Base-by-base conservation (phyloP, 2,888 invertebrate species). In the Allacma fusca region DNA sequence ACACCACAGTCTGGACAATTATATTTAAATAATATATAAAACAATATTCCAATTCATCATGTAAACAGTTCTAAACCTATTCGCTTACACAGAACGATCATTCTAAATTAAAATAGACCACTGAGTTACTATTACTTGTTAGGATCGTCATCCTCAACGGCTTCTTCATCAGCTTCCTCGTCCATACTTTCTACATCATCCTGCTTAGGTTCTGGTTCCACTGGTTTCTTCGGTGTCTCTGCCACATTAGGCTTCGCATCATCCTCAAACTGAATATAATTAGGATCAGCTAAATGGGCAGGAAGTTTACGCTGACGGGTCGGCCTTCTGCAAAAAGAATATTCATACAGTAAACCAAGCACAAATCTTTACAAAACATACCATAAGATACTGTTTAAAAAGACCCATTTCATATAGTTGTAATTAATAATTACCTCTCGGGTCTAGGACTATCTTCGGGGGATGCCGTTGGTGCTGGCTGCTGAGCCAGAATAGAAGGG, bases 1-100 rank as follows among this genome's bases (percentile, higher is more conserved):
- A 87, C 97, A 97, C 96, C 97, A 97, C 74, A 97, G 88, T 86
- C 94, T 92, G 85, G 94, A 92, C 12, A 29, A 21, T 67, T 71
- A n/a, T 57, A 44, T 62, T 43, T 62, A 40, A 5, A 64, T n/a
- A 7, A 7, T 34, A 34, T 9, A 7, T n/a, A n/a, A 29, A 21
- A 50, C 21, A 68, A 23, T 57, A 28, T 16, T 24, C 24, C 23
- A 40, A 59, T 57, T 19, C 57, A 68, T 44, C 72, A 44, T 28
- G 26, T 12, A n/a, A n/a, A n/a, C n/a, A n/a, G n/a, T n/a, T n/a
- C n/a, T n/a, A n/a, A n/a, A n/a, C n/a, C n/a, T n/a, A n/a, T n/a
- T n/a, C n/a, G n/a, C n/a, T n/a, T n/a, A n/a, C n/a, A n/a, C n/a
- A n/a, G n/a, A n/a, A n/a, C n/a, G n/a, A n/a, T n/a, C n/a, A n/a